Evolutionary conservation across 1,140 invertebrate genomes (phyloP).

Genomic region (Heliconius nattereri): DNA sequence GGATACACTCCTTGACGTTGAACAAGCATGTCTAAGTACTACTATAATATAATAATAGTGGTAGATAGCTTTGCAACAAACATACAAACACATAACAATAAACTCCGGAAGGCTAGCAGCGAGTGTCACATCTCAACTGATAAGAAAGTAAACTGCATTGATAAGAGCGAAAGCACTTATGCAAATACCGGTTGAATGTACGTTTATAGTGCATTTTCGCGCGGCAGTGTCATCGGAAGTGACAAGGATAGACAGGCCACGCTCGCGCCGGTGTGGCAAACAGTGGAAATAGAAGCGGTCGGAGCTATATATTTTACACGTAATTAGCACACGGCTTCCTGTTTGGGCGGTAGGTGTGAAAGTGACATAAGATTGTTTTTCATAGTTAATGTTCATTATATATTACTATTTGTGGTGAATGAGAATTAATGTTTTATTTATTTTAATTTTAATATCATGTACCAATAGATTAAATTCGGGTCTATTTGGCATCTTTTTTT

Average conservation of each 20-base stretch:
- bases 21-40: too few species aligned
- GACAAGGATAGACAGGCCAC: slow-evolving; percentile 31
- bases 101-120: not conserved
- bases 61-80: too few species aligned
- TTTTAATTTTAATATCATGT: too few species aligned
- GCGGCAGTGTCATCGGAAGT: slow-evolving; percentile 34
- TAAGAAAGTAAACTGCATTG: slow-evolving; percentile 5
- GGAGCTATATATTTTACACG: not conserved
- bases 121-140: not conserved
- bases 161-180: slow-evolving; percentile 28
- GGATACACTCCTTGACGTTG: too few species aligned
- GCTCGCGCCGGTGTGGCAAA: slow-evolving; percentile 17
- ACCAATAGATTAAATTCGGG: too few species aligned
- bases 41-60: too few species aligned
- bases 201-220: slow-evolving; percentile 30
- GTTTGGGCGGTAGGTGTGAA: not conserved
- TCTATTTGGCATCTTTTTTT: too few species aligned
- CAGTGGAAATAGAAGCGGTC: slow-evolving; percentile 18
- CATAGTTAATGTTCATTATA: not conserved
- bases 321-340: slow-evolving; percentile 12
- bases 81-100: too few species aligned
- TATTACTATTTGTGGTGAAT: too few species aligned
- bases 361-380: not conserved
- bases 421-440: too few species aligned
- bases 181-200: slow-evolving; percentile 34